Base-by-base conservation (phyloP, 2,888 invertebrate genomes). In the Athalia cordata region DNA sequence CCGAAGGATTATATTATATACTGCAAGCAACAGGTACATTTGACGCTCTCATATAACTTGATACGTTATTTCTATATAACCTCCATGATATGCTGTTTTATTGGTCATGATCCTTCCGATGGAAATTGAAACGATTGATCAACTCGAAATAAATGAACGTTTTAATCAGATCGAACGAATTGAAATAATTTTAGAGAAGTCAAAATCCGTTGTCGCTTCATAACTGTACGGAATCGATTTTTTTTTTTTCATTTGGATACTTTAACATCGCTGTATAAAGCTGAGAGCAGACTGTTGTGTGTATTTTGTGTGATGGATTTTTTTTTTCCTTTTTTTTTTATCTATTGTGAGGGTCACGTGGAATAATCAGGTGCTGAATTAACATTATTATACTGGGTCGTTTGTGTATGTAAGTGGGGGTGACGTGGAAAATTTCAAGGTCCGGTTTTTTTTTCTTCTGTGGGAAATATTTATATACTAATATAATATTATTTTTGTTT, bases 141-240 rank as follows among this genome's bases (percentile, higher is more conserved):
- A 9, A 7, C 15, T 29, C 62, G 43, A 62, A 62, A 62, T 62
- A 29, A 62, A 59, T 5, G 29, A 29, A 29, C 29, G 29, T 29
- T 29, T 52, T 64, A 13, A 66, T 29, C 29, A 52, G 11, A 5
- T 13, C 6, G 52, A 68, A 15, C 62, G 4, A 7, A 62, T 29
- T 43, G 43, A 29, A 62, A 62, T 62, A 29, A 62, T n/a, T 5
- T 61, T 6, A 29, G 9, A 5, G 4, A 59, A n/a, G n/a, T 11
- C 8, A 59, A 62, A 7, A 62, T 7, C 5, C 43, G 8, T 45
- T 70, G n/a, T 13, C 49, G 13, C 43, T 45, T 49, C 29, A 82
- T 80, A 87, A 87, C 89, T 89, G 89, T 85, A 86, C 87, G 89
- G 89, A 89, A 87, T 89, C 88, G 89, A 89, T 86, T 89, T 86